Conservation (phyloP, 2,888 invertebrate species). For the Andrena haemorrhoa region DNA sequence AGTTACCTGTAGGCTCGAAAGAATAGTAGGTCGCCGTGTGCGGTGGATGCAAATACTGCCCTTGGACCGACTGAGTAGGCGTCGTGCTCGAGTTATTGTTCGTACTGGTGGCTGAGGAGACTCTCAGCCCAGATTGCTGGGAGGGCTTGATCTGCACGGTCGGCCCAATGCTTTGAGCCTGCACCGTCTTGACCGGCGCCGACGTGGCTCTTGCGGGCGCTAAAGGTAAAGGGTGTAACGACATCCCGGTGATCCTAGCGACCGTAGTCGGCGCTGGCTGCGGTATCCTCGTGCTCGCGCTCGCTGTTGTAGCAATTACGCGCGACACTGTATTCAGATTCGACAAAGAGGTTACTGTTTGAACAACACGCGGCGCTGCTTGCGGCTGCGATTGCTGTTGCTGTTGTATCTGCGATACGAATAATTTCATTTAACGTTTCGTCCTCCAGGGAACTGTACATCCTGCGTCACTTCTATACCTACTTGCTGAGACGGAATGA, state of each 20-base stretch:
- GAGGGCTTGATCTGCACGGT: slow-evolving; percentile 80
- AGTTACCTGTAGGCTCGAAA: slow-evolving; percentile 79
- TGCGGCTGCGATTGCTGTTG: slow-evolving; percentile 74
- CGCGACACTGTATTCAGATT: slow-evolving; percentile 80
- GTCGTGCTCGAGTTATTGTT: slow-evolving; percentile 71
- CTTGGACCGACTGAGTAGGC: slow-evolving; percentile 76
- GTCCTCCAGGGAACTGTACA: not conserved
- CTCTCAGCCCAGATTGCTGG: slow-evolving; percentile 68
- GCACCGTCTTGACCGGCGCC: slow-evolving; percentile 78
- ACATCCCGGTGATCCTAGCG: slow-evolving; percentile 82
- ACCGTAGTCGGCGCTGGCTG: slow-evolving; percentile 80
- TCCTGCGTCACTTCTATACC: slow-evolving; percentile 10
- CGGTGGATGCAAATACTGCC: slow-evolving; percentile 79
- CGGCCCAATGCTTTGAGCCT: slow-evolving; percentile 77
- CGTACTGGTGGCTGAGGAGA: slow-evolving; percentile 68
- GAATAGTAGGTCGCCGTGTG: slow-evolving; percentile 81
- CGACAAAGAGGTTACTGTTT: slow-evolving; percentile 81
- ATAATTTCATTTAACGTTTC: slow-evolving; percentile 20
- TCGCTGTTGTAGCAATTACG: slow-evolving; percentile 81
- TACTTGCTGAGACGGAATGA: slow-evolving; percentile 82
- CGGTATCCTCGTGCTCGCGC: slow-evolving; percentile 77
- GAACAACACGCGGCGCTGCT: slow-evolving; percentile 79
- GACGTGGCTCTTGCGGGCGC: slow-evolving; percentile 77
- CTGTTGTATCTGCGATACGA: slow-evolving; percentile 63
- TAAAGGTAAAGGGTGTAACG: slow-evolving; percentile 81